Evolutionary conservation across 2,797 vertebrate species (phyloP).

Genomic region (Taeniopygia guttata): DNA sequence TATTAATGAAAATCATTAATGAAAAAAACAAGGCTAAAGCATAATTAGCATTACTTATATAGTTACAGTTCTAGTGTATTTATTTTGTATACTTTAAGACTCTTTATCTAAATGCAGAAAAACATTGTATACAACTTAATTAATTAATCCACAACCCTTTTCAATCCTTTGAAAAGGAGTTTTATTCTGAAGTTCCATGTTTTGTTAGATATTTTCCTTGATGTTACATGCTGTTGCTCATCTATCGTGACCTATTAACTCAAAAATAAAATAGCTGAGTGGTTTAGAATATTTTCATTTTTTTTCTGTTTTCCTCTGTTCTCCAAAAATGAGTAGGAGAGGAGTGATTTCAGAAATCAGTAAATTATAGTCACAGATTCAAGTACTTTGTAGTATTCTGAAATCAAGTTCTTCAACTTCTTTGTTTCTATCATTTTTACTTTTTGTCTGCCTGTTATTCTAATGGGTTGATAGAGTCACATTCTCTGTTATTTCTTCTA

Average conservation of each 20-base stretch:
- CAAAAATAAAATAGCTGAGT: not conserved
- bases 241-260: not conserved
- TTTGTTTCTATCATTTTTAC: not conserved
- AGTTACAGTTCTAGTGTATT: not conserved
- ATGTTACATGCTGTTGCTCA: not conserved
- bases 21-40: not conserved
- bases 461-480: not conserved
- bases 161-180: accelerated
- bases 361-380: not conserved
- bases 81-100: not conserved
- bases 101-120: not conserved
- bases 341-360: not conserved
- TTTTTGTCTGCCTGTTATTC: not conserved
- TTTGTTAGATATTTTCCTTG: not conserved
- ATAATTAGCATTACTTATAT: not conserved
- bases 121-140: not conserved
- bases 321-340: not conserved
- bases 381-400: not conserved
- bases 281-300: not conserved
- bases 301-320: not conserved
- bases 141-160: not conserved
- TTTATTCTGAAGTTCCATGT: not conserved
- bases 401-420: not conserved
- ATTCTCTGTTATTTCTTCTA: not conserved
- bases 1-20: not conserved